phyloP scores from a whole-genome alignment of 2,797 vertebrate species.

The Eidolon dupreanum region DNA sequence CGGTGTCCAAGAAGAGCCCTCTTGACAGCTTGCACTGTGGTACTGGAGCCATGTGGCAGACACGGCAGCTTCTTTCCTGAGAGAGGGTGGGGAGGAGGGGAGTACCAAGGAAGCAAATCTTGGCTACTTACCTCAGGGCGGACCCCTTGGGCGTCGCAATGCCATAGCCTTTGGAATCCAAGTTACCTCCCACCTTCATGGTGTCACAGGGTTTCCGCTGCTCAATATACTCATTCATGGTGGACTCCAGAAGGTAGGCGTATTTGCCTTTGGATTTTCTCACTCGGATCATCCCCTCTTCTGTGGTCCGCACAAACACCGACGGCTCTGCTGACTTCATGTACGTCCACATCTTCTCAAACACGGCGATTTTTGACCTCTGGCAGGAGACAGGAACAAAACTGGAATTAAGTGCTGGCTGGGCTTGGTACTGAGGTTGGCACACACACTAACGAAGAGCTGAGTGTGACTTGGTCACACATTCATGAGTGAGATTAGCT shows the following conservation, averaged over 20 bases:
- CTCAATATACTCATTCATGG: conserved; percentile 99
- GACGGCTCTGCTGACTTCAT: conserved; percentile 99
- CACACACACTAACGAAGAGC: conserved; percentile 61
- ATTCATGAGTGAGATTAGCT: conserved; percentile 16
- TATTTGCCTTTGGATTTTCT: conserved; percentile 99
- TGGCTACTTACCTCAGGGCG: conserved; percentile 93
- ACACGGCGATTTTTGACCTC: conserved; percentile 99
- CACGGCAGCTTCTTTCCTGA: conserved; percentile 64
- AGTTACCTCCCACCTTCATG: conserved; percentile 99
- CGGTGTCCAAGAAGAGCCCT: conserved; percentile 48
- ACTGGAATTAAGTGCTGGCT: conserved; percentile 57
- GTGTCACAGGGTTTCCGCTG: conserved; percentile 98
- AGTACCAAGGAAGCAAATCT: conserved; percentile 77
- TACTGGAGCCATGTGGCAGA: conserved; percentile 75
- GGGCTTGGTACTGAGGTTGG: conserved; percentile 41
- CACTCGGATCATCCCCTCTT: conserved; percentile 97
- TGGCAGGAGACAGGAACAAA: conserved; percentile 84
- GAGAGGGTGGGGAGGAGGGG: conserved; percentile 57
- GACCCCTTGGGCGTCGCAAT: conserved; percentile 99
- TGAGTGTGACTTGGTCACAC: conserved; percentile 65
- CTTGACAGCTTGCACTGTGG: conserved; percentile 19
- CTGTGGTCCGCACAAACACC: conserved; percentile 98
- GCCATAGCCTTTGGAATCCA: conserved; percentile 99
- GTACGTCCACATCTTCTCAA: conserved; percentile 99
- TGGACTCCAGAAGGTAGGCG: conserved; percentile 98